These are phyloP conservation scores for Pteropus alecto DNA, from an alignment of 2,113 vertebrate genomes.

Conservation along the genomic window DNA sequence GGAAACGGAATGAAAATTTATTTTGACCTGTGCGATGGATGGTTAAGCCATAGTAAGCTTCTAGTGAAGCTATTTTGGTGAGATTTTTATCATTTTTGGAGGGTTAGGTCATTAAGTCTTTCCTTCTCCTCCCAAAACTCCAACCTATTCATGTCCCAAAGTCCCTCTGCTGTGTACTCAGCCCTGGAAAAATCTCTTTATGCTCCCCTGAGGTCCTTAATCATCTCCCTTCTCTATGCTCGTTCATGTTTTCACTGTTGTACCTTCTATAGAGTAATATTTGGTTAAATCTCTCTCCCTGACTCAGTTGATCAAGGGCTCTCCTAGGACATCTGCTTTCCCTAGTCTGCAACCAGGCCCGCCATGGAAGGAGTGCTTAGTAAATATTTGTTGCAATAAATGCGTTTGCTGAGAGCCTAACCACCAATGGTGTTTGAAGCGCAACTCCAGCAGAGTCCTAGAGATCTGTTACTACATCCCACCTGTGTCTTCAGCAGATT, in stretches of 20 bases:
- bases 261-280: neutral
- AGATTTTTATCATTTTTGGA: neutral
- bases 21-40: neutral
- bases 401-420: neutral
- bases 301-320: neutral
- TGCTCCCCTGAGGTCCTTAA: neutral
- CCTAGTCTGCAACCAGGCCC: neutral
- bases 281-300: neutral
- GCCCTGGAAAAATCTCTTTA: neutral
- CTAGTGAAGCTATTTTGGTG: neutral
- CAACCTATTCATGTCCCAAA: neutral
- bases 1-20: neutral
- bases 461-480: neutral
- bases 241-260: neutral
- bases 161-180: neutral
- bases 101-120: neutral
- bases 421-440: neutral
- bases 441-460: neutral
- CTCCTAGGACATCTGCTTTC: neutral
- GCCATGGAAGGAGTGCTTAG: neutral
- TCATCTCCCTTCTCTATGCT: neutral
- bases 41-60: neutral
- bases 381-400: neutral
- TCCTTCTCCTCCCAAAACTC: neutral
- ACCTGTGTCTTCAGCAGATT: neutral